Base-by-base conservation (phyloP, 1,140 invertebrate species). In the Kradibia gibbosae region DNA sequence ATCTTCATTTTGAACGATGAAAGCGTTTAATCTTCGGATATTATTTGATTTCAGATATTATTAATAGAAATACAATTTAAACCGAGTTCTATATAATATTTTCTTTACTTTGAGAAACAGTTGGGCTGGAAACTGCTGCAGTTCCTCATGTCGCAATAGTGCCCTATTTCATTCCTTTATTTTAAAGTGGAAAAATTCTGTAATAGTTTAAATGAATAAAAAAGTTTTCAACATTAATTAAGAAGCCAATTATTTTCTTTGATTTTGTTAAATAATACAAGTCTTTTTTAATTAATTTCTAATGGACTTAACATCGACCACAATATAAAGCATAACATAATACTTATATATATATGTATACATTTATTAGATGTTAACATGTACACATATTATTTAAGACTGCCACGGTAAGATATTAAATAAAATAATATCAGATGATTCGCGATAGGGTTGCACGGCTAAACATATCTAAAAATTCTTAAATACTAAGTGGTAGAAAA, bases 41-140 rank as follows among this genome's bases (percentile, higher is more conserved):
- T 67, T 67, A 67, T 67, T 67, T 67, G 62, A 39, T 67, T 67
- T 67, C 22, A 39, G 34, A 67, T n/a, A 67, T 20, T 67, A 67
- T 67, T 67, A 67, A 67, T 67, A 67, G 62, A n/a, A 15, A 22
- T 8, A 34, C 17, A 39, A 39, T 67, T 67, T 67, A 67, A 22
- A 31, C 62, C 4, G 34, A 28, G 34, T n/a, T 22, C 17, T 3
- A 36, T 5, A 2, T 67, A 39, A 39, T 39, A n/a, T 39, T 67
- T 3, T 15, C 15, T 67, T 8, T 4, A 20, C 20, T 67, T 22
- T 39, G 34, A 39, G 17, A n/a, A 67, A 39, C 34, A 39, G 62
- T 39, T 7, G n/a, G 7, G 34, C 22, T 39, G 20, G 20, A 7
- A 67, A 67, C n/a, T n/a, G n/a, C 34, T 36, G 1, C 1, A 0